Base-by-base conservation (phyloP, 2,888 invertebrate genomes). In the Eristalis intricaria region DNA sequence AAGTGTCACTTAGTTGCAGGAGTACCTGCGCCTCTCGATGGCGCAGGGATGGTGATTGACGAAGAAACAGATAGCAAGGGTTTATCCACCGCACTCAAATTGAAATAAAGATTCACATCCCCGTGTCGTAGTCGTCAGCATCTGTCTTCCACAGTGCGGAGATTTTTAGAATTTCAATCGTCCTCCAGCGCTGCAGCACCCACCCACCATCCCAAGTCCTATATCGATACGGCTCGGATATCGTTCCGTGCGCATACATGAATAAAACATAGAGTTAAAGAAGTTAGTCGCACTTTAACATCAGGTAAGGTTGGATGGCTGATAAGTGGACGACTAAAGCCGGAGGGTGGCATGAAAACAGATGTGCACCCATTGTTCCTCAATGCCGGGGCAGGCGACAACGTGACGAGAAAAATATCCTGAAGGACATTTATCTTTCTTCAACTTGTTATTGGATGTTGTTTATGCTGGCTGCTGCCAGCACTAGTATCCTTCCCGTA, bases 361-460 rank as follows among this genome's bases (percentile, higher is more conserved):
- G 56, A 64, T 58, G 56, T 64, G 70, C 43, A 66, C 73, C 71
- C 60, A 73, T 71, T 79, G 66, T 73, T 71, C 43, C 43, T n/a
- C 19, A 7, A n/a, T 65, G 22, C 29, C 43, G 10, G 10, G 35
- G 38, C 32, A 71, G 60, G 60, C 70, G 70, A 71, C 70, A 71
- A 71, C 75, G 82, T 79, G 74, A 82, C 61, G 83, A 76, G 66
- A 82, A 60, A 84, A 83, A 84, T 78, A 71, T 88, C 84, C 84
- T 81, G 70, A 76, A 88, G 88, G 84, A 81, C 65, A 81, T 88
- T 88, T 77, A 69, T 80, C 74, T 74, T 73, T 84, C 70, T 40
- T 88, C 84, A 58, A 40, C 66, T 80, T 87, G 78, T 78, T 78
- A 74, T 66, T 74, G 56, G 69, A 68, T 61, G 73, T 50, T 68